Conservation (phyloP, 2,888 invertebrate species). For the Hirtodrosophila duncani region DNA sequence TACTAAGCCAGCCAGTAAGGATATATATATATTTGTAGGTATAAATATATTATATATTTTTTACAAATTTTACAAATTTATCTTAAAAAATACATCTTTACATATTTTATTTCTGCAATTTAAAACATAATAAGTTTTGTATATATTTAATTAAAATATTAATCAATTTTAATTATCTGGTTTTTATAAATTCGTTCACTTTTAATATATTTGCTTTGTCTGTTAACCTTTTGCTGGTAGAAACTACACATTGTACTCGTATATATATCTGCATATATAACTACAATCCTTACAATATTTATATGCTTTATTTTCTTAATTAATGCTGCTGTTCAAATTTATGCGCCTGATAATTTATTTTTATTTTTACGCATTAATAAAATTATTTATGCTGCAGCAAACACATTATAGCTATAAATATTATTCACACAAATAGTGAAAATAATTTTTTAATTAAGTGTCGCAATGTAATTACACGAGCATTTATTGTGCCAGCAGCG, state of each 20-base stretch:
- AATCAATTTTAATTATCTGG: too few relatives aligned
- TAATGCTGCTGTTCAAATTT: background rate
- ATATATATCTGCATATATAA: too few relatives aligned
- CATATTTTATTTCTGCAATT: background rate
- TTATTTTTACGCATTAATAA: conserved; percentile 40
- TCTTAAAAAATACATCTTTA: background rate
- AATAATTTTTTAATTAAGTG: conserved; percentile 28
- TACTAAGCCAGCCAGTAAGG: too few relatives aligned
- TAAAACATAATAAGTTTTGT: too few relatives aligned
- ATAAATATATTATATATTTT: background rate
- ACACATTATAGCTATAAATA: conserved; percentile 28
- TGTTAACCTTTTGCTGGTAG: too few relatives aligned
- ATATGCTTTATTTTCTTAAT: conserved; percentile 12
- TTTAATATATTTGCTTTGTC: too few relatives aligned
- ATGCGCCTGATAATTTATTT: conserved; percentile 23
- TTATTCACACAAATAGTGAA: conserved; percentile 28
- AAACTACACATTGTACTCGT: too few relatives aligned
- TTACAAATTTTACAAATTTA: background rate
- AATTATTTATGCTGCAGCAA: conserved; percentile 32
- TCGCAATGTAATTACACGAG: conserved; percentile 24
- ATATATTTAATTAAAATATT: too few relatives aligned
- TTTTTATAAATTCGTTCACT: too few relatives aligned
- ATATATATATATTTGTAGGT: too few relatives aligned
- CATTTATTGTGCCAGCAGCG: too few relatives aligned
- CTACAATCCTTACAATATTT: background rate